Evolutionary conservation across 2,113 vertebrate genomes (phyloP), one percentile per base, ranked within the genome.

Genomic region (Cervus canadensis): DNA sequence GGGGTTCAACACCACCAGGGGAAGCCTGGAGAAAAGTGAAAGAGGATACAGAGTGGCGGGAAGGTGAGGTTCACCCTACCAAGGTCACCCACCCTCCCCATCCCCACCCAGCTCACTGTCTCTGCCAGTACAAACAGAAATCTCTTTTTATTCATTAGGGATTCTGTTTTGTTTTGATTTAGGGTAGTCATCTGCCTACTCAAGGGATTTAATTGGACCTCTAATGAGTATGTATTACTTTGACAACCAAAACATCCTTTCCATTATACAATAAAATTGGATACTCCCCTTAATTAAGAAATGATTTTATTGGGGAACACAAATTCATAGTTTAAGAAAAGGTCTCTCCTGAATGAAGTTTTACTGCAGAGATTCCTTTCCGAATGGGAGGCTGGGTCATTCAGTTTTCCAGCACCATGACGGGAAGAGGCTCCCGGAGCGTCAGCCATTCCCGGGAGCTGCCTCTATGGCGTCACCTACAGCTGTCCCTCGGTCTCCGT

Each of bases 241-340:
- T 94, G 83, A 94, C 19, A 97, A 97, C 67, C 45, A 10, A 92
- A 96, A 91, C 71, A 54, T 33, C 30, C 62, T 64, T 67, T 56
- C 30, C 59, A n/a, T 56, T 84, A 91, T 85, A 60, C 17, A 71
- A 97, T 23, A 60, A 97, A 88, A 40, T 81, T 79, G 71, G 78
- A 84, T 64, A 90, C 25, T 74, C 62, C 52, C 50, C 54, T 56
- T 92, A 95, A 59, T 83, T 43, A 43, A 76, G 62, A 90, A 82
- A 67, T 36, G 52, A 64, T 64, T 95, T 95, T 97, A 89, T 67
- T 56, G 76, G 88, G 45, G 40, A 79, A 43, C 62, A 91, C 92
- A 95, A 45, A 87, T 78, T 95, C 93, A 12, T 43, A 74, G n/a
- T 62, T 43, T 1, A 33, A 86, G 87, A 74, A 45, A 89, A 91